Base-by-base conservation (phyloP, 2,888 invertebrate species). In the Electrophaes corylata region DNA sequence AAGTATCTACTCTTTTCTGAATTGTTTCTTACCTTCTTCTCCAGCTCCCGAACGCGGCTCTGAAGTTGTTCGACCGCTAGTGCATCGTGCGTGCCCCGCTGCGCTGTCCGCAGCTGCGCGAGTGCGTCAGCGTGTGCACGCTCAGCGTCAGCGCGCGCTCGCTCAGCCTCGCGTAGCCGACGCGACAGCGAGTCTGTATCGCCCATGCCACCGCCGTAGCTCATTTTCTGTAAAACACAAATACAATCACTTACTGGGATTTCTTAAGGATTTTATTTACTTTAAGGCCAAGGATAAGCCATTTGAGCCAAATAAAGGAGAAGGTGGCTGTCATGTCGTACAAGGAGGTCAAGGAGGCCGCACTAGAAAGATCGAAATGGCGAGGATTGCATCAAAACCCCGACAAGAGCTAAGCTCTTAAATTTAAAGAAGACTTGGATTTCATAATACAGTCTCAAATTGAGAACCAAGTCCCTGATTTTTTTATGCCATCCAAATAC, bases 21-120 rank as follows among this genome's bases (percentile, higher is more conserved):
- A n/a, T n/a, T n/a, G 11, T 33, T 33, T 33, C 23, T 44, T 73
- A 96, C 97, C 93, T 98, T 98, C 86, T 98, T 98, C 87, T 98
- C 98, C 67, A 98, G 92, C 85, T 98, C 98, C 67, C 98, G 94
- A 50, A 96, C 96, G 73, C 96, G 94, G 45, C 96, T 96, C 85
- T 97, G 95, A 75, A 96, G 90, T 65, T 95, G 95, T 71, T 96
- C 96, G 56, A 94, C 93, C 73, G 93, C 92, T 71, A 92, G 91
- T 69, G 92, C 76, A 76, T 91, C 91, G 56, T 79, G 83, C 50
- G 80, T 78, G 62, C 84, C 81, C 61, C 92, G 89, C 70, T 92
- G 91, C 60, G 93, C 89, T 59, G 85, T 77, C 64, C 95, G 93
- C 69, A 95, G 91, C 80, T 95, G 95, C 72, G 94, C 93, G 75